Percentiles rank a stretch among this genome's conserved stretches.
Evolutionary conservation across 2,797 vertebrate species (phyloP).

Genomic region (Acanthis flammea): DNA sequence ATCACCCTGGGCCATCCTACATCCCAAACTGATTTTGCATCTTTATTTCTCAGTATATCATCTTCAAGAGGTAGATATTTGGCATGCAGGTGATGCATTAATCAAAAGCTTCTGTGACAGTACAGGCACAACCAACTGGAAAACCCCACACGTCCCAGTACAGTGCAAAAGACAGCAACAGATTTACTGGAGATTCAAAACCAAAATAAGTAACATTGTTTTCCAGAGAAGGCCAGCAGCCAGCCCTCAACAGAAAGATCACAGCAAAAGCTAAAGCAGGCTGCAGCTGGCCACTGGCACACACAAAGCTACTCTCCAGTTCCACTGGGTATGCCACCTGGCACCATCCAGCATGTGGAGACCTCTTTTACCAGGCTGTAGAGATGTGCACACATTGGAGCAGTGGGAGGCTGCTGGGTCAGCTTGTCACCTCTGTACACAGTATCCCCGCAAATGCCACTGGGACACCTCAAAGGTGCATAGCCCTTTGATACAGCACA

Average conservation of each 20-base stretch:
- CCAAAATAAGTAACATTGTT: not conserved
- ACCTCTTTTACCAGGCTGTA: not conserved
- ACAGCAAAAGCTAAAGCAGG: not conserved
- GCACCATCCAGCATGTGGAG: not conserved
- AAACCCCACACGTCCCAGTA: not conserved
- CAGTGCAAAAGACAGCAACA: not conserved
- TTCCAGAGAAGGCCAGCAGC: not conserved
- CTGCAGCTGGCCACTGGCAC: not conserved
- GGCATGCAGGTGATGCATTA: not conserved
- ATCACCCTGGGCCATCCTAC: not conserved
- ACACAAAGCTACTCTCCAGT: not conserved
- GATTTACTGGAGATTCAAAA: not conserved
- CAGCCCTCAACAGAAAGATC: not conserved
- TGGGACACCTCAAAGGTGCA: not conserved
- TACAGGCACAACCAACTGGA: not conserved
- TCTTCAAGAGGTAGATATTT: not conserved
- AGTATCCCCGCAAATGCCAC: not conserved
- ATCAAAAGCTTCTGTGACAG: not conserved
- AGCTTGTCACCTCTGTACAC: not conserved
- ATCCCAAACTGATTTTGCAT: not conserved
- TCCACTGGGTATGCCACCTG: not conserved
- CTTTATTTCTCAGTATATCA: not conserved
- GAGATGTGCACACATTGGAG: rapidly evolving
- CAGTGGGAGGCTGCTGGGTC: not conserved
- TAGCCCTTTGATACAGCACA: not conserved